Conservation (phyloP, 2,888 invertebrate genomes). For the Miltochrista miniata region DNA sequence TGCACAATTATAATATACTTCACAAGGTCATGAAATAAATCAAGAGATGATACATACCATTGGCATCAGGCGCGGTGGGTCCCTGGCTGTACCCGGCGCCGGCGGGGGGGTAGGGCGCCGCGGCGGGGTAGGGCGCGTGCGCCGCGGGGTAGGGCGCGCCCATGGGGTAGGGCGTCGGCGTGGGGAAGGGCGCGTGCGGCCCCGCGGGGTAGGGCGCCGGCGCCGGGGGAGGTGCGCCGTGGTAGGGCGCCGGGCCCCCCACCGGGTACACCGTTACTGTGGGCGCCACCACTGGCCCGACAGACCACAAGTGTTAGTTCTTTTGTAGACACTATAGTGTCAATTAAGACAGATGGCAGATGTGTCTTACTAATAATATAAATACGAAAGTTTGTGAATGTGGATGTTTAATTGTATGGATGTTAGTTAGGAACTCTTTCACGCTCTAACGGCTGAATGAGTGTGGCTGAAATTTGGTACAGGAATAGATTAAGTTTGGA, state of each 20-base stretch:
- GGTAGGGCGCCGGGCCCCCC: slow-evolving; percentile 6
- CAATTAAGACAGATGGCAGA: too few species aligned
- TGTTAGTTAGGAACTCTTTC: too few species aligned
- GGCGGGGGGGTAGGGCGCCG: slow-evolving; percentile 31
- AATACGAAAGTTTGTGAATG: too few species aligned
- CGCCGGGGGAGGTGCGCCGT: slow-evolving; percentile 10
- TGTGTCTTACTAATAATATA: too few species aligned
- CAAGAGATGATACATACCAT: slow-evolving; percentile 41
- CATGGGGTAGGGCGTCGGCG: slow-evolving; percentile 31
- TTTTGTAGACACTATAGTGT: too few species aligned
- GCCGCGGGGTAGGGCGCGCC: slow-evolving; percentile 23
- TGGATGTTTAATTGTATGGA: too few species aligned
- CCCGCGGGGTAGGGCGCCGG: slow-evolving; percentile 19
- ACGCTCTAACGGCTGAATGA: too few species aligned
- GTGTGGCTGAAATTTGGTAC: too few species aligned
- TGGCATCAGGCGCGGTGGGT: slow-evolving; percentile 60
- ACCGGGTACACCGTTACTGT: slow-evolving; percentile 31
- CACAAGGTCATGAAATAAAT: too few species aligned
- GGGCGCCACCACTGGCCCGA: slow-evolving; percentile 11
- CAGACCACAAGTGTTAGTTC: too few species aligned
- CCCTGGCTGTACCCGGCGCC: slow-evolving; percentile 30
- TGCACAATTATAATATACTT: too few species aligned
- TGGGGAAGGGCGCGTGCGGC: slow-evolving; percentile 23
- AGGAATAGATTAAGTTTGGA: too few species aligned
- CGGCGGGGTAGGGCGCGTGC: slow-evolving; percentile 1